Base-by-base conservation (phyloP, 1,140 invertebrate genomes). In the Zaprionus vittiger region DNA sequence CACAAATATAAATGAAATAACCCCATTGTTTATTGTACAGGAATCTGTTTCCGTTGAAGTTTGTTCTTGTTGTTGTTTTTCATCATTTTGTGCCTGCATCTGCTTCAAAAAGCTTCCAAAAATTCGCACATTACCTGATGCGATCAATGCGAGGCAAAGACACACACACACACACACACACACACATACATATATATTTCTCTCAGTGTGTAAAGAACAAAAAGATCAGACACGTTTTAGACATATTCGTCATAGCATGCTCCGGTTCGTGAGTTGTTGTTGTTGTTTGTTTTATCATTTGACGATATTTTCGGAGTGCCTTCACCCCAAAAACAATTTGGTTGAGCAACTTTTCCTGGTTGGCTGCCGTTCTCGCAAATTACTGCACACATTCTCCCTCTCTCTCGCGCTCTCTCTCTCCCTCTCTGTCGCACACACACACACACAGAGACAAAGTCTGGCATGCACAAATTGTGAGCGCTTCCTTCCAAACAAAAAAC, bases 291-390 rank as follows among this genome's bases (percentile, higher is more conserved):
- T 86, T 87, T 81, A 90, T 84, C 84, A 89, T 87, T 87, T 87
- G 84, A 84, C 84, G 84, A 90, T 90, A 89, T 87, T 83, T 83
- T 90, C 78, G 78, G 78, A 87, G 84, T 87, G 78, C 84, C 84
- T 87, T 87, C 84, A 87, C 84, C 84, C 84, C 84, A 64, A 76
- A 77, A 79, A 64, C 49, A 69, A 54, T 55, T 65, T 61, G 56
- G 20, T 72, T 70, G 74, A 81, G 78, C 83, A 87, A 89, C 84
- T 87, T 87, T 87, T 87, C 85, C 84, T 84, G 84, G 84, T 87
- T 77, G 67, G 61, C 62, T 76, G 56, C 24, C 73, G 55, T 47
- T 47, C 75, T 47, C 61, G 67, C 37, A 61, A 47, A 47, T 47
- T 28, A 62, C 15, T 26, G 67, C 47, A 41, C 24, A 61, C 55